Evolutionary conservation across 2,797 vertebrate genomes (phyloP).

Genomic region (Hephaestus fuliginosus): DNA sequence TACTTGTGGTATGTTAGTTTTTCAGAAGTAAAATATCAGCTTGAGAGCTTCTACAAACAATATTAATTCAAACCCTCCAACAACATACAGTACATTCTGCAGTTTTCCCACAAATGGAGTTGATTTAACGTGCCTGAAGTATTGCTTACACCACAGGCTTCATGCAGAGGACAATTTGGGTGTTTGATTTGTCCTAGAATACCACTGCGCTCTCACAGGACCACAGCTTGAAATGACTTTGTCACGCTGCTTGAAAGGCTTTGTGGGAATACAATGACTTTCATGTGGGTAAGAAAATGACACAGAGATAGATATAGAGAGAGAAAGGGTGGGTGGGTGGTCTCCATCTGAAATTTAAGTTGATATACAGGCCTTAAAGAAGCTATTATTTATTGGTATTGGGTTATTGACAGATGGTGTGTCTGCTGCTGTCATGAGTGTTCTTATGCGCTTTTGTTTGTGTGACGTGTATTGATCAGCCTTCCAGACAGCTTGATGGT

Average conservation of each 20-base stretch:
- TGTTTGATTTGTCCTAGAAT: slow-evolving; percentile 37
- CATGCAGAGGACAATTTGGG: slow-evolving; percentile 27
- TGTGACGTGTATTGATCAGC: background rate
- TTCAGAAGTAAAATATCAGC: background rate
- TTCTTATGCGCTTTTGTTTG: slow-evolving; percentile 21
- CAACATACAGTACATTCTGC: background rate
- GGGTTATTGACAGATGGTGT: background rate
- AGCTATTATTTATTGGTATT: too few species aligned
- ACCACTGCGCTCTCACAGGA: slow-evolving; percentile 20
- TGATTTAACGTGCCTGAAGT: slow-evolving; percentile 5
- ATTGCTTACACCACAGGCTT: slow-evolving; percentile 13
- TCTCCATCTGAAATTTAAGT: slow-evolving; percentile 13
- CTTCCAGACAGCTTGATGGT: background rate
- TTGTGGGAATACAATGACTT: slow-evolving; percentile 32
- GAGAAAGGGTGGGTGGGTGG: background rate
- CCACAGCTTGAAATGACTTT: slow-evolving; percentile 45
- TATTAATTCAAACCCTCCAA: background rate
- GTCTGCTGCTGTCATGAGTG: background rate
- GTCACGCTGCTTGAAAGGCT: slow-evolving; percentile 18
- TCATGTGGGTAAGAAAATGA: background rate
- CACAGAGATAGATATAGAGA: background rate
- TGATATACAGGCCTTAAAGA: background rate
- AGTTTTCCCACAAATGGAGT: slow-evolving; percentile 17
- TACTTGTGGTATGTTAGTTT: background rate
- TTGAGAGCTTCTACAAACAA: background rate